Conservation (phyloP, 2,888 invertebrate genomes). For the Antitype chi region DNA sequence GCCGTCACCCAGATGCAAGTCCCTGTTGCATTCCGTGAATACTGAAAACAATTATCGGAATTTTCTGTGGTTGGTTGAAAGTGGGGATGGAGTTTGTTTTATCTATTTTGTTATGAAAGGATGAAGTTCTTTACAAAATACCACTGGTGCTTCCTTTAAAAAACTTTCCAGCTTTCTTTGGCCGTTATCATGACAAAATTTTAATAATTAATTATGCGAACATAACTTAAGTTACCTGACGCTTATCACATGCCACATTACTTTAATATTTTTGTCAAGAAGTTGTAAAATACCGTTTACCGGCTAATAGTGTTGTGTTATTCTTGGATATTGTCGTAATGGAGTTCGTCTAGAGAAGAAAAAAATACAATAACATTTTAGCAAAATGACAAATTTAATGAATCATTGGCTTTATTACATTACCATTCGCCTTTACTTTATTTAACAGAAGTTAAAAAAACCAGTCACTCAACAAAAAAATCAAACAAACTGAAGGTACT, state of each 20-base stretch:
- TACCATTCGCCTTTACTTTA: too few relatives aligned
- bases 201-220: neutral
- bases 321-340: neutral
- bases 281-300: neutral
- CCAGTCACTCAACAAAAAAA: neutral
- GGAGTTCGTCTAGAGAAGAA: neutral
- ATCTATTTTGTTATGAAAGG: neutral
- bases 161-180: neutral
- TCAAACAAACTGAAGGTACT: neutral
- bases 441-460: neutral
- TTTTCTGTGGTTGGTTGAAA: slow-evolving; percentile 20
- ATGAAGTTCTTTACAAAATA: neutral
- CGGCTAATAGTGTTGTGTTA: neutral
- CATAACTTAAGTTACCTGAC: neutral
- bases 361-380: neutral
- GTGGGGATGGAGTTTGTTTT: neutral
- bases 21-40: slow-evolving; percentile 64
- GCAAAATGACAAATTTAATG: neutral
- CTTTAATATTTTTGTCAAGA: neutral
- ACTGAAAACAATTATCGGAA: slow-evolving; percentile 24
- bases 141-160: too few relatives aligned
- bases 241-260: neutral
- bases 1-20: slow-evolving; percentile 63
- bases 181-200: neutral
- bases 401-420: neutral